A percentile compares a stretch with the other conserved stretches of the same genome.
Conservation (phyloP, 1,140 invertebrate genomes). For the Trachymyrmex cornetzi region DNA sequence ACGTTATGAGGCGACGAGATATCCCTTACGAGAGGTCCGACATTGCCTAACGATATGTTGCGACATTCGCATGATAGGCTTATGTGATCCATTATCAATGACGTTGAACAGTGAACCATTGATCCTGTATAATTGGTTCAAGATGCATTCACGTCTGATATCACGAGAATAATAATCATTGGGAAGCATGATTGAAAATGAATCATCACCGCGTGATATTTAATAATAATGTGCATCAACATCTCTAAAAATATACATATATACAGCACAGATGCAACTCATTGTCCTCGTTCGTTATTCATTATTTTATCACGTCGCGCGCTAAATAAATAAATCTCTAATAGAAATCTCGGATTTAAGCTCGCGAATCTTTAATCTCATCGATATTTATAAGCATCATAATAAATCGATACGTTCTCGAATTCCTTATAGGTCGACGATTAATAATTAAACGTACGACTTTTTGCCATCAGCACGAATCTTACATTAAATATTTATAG, state of each 20-base stretch:
- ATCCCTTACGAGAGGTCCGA: conserved; percentile 11
- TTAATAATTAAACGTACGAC: neutral
- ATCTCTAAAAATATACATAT: neutral
- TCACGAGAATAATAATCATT: conserved; percentile 1
- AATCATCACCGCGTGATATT: neutral
- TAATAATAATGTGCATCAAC: neutral
- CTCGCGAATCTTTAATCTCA: neutral
- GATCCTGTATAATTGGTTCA: conserved; percentile 50
- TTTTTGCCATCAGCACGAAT: neutral
- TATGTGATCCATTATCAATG: conserved; percentile 36
- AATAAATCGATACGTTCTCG: neutral
- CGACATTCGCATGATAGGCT: conserved; percentile 9
- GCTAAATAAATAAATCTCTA: neutral
- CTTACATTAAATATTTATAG: neutral
- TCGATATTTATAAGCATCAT: neutral
- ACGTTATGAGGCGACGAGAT: conserved; percentile 53
- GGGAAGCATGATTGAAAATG: neutral
- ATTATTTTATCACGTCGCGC: neutral
- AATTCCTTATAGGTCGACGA: neutral
- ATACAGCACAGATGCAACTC: neutral
- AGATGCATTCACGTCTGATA: conserved; percentile 44
- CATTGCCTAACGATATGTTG: neutral
- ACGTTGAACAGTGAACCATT: conserved; percentile 42
- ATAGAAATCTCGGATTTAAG: neutral
- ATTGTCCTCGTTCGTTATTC: neutral